These are phyloP conservation scores for Ranitomeya imitator DNA, from an alignment of 2,113 vertebrate genomes.

Conservation along the genomic window DNA sequence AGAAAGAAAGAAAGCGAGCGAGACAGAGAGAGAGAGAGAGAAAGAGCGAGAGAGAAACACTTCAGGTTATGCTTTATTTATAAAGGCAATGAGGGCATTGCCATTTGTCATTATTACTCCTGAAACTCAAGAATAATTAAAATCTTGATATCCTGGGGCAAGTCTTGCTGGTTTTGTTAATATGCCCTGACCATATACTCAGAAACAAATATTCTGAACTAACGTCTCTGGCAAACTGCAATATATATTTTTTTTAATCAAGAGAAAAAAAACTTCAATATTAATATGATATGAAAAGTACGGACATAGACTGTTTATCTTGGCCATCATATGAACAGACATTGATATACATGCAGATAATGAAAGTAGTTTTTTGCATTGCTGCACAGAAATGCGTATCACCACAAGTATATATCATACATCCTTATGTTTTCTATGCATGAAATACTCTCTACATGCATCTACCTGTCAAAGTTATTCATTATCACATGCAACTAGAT, in stretches of 20 bases:
- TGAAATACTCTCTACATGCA: neutral
- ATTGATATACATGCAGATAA: neutral
- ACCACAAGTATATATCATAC: neutral
- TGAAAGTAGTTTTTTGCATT: neutral
- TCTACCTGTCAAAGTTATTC: neutral
- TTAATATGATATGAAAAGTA: neutral
- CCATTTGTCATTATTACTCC: neutral
- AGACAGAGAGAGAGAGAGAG: too few species aligned
- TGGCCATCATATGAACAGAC: neutral
- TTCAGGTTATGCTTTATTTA: neutral
- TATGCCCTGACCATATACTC: neutral
- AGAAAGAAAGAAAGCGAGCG: too few species aligned
- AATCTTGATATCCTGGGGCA: neutral
- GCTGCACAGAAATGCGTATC: neutral
- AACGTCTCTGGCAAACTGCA: neutral
- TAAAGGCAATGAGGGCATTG: neutral
- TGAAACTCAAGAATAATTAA: slow-evolving; percentile 8
- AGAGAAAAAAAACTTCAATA: neutral
- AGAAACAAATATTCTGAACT: neutral
- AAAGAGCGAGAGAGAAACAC: too few species aligned
- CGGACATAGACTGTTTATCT: neutral
- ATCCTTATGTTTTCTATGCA: neutral
- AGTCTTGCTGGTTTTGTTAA: slow-evolving; percentile 10
- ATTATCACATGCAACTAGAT: neutral
- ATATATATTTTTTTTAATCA: too few species aligned